These are phyloP conservation scores for Hippocampus zosterae DNA, from an alignment of 2,113 vertebrate species.

Conservation along the genomic window DNA sequence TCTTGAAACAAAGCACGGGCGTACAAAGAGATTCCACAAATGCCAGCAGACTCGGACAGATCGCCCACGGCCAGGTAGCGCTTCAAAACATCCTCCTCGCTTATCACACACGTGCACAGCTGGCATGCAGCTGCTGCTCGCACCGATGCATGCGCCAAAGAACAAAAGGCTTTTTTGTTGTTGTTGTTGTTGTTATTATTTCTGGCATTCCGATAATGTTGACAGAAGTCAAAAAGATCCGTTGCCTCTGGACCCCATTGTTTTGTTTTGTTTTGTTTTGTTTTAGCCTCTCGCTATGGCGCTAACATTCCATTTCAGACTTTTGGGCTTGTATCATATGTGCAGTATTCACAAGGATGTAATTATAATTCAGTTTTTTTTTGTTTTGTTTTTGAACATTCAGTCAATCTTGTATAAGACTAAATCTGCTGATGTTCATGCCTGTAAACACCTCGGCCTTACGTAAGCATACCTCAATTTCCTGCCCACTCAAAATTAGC, in stretches of 20 bases:
- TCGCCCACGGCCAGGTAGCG: conserved; percentile 52
- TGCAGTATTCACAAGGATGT: no score
- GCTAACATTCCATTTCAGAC: no score
- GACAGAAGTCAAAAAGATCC: not conserved
- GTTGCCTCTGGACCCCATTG: not conserved
- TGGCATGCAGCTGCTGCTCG: conserved; percentile 52
- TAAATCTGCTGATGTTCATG: not conserved
- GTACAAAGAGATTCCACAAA: conserved; percentile 64
- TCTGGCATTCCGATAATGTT: not conserved
- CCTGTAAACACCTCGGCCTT: not conserved
- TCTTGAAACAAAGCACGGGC: conserved; percentile 49
- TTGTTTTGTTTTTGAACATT: not conserved
- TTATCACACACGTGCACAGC: conserved; percentile 49
- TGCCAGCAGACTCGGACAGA: conserved; percentile 45
- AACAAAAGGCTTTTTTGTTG: not conserved
- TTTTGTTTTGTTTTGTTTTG: no score
- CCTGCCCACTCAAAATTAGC: conserved; percentile 9
- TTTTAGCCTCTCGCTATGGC: no score
- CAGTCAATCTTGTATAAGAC: not conserved
- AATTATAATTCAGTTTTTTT: no score
- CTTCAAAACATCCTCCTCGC: conserved; percentile 37
- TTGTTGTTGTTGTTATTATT: not conserved
- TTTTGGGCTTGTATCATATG: no score
- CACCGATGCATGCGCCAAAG: not conserved
- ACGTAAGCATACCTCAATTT: not conserved